Percentiles rank a stretch among this genome's conserved stretches.
Conservation (phyloP, 2,113 vertebrate species). For the Philantomba maxwellii region DNA sequence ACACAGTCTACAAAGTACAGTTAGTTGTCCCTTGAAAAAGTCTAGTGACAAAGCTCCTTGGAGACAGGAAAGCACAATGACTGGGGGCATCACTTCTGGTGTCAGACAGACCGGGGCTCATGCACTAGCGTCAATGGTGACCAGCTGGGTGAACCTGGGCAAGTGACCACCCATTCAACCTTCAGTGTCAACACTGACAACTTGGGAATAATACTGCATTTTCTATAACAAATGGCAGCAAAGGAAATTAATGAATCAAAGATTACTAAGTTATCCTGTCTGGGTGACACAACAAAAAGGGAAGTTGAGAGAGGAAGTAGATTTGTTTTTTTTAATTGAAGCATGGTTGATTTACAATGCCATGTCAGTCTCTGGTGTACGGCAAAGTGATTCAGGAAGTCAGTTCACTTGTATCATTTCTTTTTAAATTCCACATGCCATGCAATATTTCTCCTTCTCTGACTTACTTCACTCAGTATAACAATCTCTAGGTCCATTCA, state of each 20-base stretch:
- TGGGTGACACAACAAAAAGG: not conserved
- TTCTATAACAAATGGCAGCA: not conserved
- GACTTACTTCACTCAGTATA: not conserved
- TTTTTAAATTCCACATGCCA: not conserved
- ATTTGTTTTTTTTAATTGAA: not conserved
- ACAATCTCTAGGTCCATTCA: not conserved
- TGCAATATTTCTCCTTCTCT: not conserved
- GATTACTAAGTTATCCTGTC: not conserved
- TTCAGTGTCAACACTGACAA: not conserved
- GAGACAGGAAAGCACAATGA: not conserved
- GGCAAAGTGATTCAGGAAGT: not conserved
- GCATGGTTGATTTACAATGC: not conserved
- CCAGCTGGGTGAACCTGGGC: not conserved
- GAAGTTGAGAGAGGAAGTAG: not conserved
- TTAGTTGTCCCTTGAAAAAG: not conserved
- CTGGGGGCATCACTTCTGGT: not conserved
- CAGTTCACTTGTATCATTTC: not conserved
- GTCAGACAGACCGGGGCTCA: not conserved
- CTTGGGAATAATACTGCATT: not conserved
- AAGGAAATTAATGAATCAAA: conserved; percentile 33
- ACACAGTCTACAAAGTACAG: not conserved
- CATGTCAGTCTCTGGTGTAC: not conserved
- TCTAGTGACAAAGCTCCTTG: not conserved
- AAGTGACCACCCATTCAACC: not conserved
- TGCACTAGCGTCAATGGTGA: not conserved